Conservation (phyloP, 64 coral and sea anemone species). For the Astreopora myriophthalma region DNA sequence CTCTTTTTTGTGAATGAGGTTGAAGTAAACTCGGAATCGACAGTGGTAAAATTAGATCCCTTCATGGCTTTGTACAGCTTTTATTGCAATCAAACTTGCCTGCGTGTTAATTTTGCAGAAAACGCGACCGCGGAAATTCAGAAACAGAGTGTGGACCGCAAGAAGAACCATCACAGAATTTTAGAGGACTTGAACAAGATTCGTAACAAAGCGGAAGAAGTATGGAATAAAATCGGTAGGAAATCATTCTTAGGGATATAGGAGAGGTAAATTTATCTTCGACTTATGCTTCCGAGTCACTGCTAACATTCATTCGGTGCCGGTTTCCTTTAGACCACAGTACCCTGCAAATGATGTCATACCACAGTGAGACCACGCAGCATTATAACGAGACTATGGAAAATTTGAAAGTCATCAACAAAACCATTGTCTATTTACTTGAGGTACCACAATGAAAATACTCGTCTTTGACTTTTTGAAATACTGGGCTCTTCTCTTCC, state of each 20-base stretch:
- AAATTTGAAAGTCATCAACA: constrained; percentile 83
- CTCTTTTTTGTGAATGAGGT: too few species aligned
- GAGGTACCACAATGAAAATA: constrained; percentile 50
- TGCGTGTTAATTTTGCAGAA: constrained; percentile 46
- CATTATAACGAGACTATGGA: constrained; percentile 85
- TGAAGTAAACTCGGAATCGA: too few species aligned
- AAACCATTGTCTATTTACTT: constrained; percentile 77
- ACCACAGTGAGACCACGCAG: constrained; percentile 69
- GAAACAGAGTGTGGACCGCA: constrained; percentile 78
- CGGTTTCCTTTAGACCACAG: constrained; percentile 69
- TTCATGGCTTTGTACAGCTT: too few species aligned
- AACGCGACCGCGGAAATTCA: constrained; percentile 81
- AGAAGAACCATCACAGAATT: constrained; percentile 72
- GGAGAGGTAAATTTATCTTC: background rate
- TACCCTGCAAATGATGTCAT: constrained; percentile 72
- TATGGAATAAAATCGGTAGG: constrained; percentile 93
- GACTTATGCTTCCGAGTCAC: background rate
- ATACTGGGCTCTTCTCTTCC: background rate
- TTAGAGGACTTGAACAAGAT: constrained; percentile 82
- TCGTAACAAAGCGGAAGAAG: constrained; percentile 81
- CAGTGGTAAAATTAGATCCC: background rate
- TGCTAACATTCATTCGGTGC: too few species aligned
- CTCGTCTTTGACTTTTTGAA: background rate
- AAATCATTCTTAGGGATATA: background rate
- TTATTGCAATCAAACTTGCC: background rate